Evolutionary conservation across 1,140 invertebrate species (phyloP).

Genomic region (Lysiphlebus fabarum): DNA sequence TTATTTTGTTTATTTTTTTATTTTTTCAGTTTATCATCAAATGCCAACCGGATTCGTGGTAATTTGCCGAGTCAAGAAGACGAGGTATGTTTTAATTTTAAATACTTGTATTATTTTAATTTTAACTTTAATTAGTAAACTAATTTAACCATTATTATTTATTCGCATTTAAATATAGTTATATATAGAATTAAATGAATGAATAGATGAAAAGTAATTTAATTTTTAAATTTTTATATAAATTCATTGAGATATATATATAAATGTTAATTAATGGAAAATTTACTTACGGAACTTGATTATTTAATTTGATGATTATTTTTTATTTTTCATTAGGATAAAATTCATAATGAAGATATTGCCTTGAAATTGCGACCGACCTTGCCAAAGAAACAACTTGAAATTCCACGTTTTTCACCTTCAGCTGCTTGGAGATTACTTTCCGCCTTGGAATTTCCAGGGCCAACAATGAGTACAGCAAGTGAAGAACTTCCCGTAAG

Average conservation of each 20-base stretch:
- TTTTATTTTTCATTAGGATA: constrained; percentile 26
- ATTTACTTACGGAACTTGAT: background rate
- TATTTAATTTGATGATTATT: background rate
- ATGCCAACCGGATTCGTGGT: background rate
- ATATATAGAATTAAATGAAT: background rate
- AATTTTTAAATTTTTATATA: background rate
- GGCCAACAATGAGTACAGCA: constrained; percentile 42
- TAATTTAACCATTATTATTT: background rate
- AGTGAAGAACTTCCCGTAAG: constrained; percentile 46
- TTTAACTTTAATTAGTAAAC: background rate
- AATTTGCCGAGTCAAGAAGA: constrained; percentile 28
- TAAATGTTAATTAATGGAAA: background rate
- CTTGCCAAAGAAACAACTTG: constrained; percentile 70
- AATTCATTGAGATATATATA: background rate
- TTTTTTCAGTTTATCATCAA: constrained; percentile 24
- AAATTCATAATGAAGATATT: constrained; percentile 56
- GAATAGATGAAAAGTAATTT: background rate
- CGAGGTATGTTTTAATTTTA: constrained; percentile 29
- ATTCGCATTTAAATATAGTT: background rate
- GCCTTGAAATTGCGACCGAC: constrained; percentile 71
- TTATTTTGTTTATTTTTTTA: background rate
- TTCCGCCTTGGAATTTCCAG: constrained; percentile 49
- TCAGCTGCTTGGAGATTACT: constrained; percentile 77
- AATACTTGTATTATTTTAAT: background rate
- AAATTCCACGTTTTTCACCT: constrained; percentile 76